Percentiles rank a stretch among this genome's conserved stretches.
phyloP scores from a whole-genome alignment of 2,113 vertebrate genomes.

The Platysternon megacephalum region DNA sequence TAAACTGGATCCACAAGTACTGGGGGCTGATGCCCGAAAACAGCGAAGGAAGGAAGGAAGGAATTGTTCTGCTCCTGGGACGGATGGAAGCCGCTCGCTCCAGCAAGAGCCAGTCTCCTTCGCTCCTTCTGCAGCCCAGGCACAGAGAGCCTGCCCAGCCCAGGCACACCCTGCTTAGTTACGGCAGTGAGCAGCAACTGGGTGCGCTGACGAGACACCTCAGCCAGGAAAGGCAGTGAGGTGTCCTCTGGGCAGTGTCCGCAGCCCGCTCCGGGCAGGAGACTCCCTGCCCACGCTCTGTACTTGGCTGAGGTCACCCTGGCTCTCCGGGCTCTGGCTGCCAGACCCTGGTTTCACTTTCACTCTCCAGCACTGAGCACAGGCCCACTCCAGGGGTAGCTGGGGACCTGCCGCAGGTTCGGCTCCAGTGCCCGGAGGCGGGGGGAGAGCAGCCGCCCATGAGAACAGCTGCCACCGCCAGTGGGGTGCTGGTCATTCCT shows the following conservation, averaged over 20 bases:
- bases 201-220: conserved; percentile 50
- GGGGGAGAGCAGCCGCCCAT: no score
- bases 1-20: not conserved
- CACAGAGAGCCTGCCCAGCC: not conserved
- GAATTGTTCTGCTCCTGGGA: not conserved
- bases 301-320: not conserved
- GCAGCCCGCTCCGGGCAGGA: not conserved
- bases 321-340: no score
- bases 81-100: conserved; percentile 3
- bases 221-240: not conserved
- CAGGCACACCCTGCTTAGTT: not conserved
- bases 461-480: not conserved
- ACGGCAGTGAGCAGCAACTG: conserved; percentile 9
- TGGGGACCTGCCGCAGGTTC: not conserved
- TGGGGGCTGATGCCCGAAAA: conserved; percentile 28
- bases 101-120: conserved; percentile 36
- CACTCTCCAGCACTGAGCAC: not conserved
- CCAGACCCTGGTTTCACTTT: not conserved
- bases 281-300: not conserved
- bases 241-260: not conserved
- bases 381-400: fast-evolving
- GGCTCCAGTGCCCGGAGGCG: not conserved
- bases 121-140: not conserved
- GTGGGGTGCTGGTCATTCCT: no score
- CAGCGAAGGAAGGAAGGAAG: conserved; percentile 48